Percentiles rank a stretch among this genome's conserved stretches.
Conservation (phyloP, 2,888 invertebrate species). For the Erpobdella octoculata region DNA sequence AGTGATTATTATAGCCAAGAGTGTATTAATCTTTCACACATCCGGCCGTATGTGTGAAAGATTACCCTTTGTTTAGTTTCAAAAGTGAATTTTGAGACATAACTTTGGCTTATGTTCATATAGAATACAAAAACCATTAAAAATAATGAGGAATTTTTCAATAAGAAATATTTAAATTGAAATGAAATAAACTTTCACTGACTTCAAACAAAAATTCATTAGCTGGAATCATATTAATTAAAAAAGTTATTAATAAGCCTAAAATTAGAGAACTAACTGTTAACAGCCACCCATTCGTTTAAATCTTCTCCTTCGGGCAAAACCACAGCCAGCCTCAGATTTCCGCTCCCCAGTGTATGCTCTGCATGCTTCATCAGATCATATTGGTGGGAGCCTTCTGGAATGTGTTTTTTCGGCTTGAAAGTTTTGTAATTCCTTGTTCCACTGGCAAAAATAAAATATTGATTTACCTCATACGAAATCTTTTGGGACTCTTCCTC, state of each 20-base stretch:
- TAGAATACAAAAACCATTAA: background rate
- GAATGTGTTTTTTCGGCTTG: slow-evolving; percentile 96
- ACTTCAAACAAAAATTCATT: background rate
- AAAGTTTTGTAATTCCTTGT: slow-evolving; percentile 69
- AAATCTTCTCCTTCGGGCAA: slow-evolving; percentile 96
- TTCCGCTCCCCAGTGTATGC: slow-evolving; percentile 92
- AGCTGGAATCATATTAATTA: background rate
- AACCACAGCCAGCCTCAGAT: slow-evolving; percentile 87
- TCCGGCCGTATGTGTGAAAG: background rate
- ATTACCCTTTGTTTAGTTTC: background rate
- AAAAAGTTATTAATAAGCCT: background rate
- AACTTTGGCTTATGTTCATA: too few species aligned
- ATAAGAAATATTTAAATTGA: background rate
- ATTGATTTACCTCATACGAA: too few species aligned
- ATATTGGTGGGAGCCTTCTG: slow-evolving; percentile 95
- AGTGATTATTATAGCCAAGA: background rate
- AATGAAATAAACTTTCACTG: background rate
- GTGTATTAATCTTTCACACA: too few species aligned
- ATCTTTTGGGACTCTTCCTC: too few species aligned
- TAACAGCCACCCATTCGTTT: slow-evolving; percentile 99
- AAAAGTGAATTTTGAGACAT: too few species aligned
- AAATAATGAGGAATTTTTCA: background rate
- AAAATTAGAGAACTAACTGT: slow-evolving; percentile 67
- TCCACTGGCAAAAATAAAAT: slow-evolving; percentile 41
- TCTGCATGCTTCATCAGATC: slow-evolving; percentile 89